Evolutionary conservation across 2,888 invertebrate species (phyloP).

Genomic region (Steinernema carpocapsae): DNA sequence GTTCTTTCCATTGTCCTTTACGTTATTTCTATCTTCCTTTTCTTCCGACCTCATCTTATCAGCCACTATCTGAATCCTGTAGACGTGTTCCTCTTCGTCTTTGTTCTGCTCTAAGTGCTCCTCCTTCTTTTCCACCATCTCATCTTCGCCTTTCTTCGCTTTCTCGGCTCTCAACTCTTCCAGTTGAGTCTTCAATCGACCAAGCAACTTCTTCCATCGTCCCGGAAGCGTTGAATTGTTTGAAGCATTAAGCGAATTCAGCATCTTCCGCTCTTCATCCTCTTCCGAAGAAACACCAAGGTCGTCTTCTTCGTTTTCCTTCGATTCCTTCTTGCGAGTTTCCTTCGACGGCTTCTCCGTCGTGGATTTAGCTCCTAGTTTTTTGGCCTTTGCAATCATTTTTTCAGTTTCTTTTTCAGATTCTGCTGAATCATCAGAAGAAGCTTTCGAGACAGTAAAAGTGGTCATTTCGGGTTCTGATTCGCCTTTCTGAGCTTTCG

Average conservation of each 20-base stretch:
- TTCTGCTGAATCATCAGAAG: too few species aligned
- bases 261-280: neutral
- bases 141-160: neutral
- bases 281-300: neutral
- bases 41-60: neutral
- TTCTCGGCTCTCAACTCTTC: constrained; percentile 20
- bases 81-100: constrained; percentile 19
- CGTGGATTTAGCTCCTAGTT: too few species aligned
- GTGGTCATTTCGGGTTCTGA: too few species aligned
- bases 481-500: too few species aligned
- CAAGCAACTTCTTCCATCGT: constrained; percentile 1
- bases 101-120: constrained; percentile 16
- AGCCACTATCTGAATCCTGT: constrained; percentile 9
- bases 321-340: neutral
- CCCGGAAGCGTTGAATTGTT: constrained; percentile 3
- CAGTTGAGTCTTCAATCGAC: constrained; percentile 31
- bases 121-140: neutral
- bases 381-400: too few species aligned
- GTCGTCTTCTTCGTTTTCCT: neutral
- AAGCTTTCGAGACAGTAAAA: too few species aligned
- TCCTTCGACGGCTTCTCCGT: neutral
- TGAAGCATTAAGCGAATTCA: neutral
- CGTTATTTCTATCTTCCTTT: neutral
- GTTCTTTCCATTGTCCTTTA: neutral
- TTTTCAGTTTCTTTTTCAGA: neutral